Conservation (phyloP, 2,888 invertebrate genomes). For the Andrena haemorrhoa region DNA sequence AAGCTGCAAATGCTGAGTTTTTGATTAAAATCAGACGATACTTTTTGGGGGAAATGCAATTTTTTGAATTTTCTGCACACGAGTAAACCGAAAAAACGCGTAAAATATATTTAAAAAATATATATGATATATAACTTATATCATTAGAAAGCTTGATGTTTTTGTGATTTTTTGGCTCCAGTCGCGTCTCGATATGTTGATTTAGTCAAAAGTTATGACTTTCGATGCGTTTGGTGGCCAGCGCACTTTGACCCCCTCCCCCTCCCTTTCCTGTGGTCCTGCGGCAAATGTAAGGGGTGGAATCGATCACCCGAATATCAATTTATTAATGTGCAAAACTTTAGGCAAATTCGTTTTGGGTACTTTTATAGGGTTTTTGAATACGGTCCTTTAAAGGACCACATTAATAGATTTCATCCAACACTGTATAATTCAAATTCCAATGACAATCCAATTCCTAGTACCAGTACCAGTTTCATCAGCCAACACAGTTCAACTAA, state of each 20-base stretch:
- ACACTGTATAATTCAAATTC: too few relatives aligned
- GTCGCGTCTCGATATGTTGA: constrained; percentile 4
- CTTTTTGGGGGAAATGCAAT: background rate
- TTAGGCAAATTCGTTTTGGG: background rate
- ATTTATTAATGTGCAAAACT: background rate
- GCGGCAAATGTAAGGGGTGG: background rate
- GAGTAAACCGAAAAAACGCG: background rate
- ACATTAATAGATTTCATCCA: too few relatives aligned
- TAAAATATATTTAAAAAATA: constrained; percentile 1
- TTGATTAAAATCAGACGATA: background rate
- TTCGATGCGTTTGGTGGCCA: background rate
- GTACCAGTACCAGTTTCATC: too few relatives aligned
- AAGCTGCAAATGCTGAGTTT: background rate
- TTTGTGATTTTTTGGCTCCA: background rate
- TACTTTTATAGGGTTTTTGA: constrained; percentile 4
- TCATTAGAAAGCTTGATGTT: background rate
- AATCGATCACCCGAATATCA: background rate
- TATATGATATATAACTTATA: background rate
- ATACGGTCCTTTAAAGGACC: too few relatives aligned
- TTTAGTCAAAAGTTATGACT: constrained; percentile 4
- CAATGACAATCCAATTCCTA: too few relatives aligned
- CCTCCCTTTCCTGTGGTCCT: background rate
- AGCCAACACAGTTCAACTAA: too few relatives aligned
- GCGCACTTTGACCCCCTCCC: background rate
- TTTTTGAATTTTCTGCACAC: constrained; percentile 1